Evolutionary conservation across 2,113 vertebrate species (phyloP).

Genomic region (Pterocles orientalis): DNA sequence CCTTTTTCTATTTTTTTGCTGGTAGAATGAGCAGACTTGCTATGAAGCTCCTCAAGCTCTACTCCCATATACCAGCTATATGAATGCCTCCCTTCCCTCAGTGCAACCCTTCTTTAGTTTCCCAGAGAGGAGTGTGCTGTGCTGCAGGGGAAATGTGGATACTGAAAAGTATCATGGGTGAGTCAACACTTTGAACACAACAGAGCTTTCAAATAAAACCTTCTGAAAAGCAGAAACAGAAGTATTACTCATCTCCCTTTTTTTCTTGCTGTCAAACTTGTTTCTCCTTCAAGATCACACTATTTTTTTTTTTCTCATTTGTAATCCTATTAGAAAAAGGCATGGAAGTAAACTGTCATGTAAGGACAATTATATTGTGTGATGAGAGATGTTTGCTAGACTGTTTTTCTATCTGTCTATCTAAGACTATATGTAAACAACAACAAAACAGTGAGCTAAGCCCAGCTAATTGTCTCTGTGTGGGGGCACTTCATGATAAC

Average conservation of each 20-base stretch:
- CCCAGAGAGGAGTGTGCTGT: not conserved
- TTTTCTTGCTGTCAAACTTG: conserved; percentile 8
- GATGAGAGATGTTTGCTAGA: not conserved
- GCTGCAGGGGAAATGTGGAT: not conserved
- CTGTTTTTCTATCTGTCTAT: not conserved
- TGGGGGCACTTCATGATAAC: not conserved
- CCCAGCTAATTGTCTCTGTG: not conserved
- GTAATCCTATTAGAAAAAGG: not conserved
- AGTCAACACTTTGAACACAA: not conserved
- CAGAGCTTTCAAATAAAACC: conserved; percentile 30
- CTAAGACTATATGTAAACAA: not conserved
- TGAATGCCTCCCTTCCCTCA: not conserved
- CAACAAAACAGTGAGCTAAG: not conserved
- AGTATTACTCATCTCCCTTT: conserved; percentile 33
- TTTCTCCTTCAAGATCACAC: not conserved
- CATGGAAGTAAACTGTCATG: not conserved
- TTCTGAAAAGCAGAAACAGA: conserved; percentile 41
- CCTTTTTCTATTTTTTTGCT: accelerated
- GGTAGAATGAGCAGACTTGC: not conserved
- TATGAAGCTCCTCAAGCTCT: not conserved
- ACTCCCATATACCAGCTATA: not conserved
- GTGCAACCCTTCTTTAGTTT: not conserved
- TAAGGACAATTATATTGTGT: not conserved
- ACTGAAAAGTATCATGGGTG: not conserved
- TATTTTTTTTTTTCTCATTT: not conserved